These are phyloP conservation scores for Toxostoma redivivum DNA, from an alignment of 2,113 vertebrate species.

Conservation along the genomic window DNA sequence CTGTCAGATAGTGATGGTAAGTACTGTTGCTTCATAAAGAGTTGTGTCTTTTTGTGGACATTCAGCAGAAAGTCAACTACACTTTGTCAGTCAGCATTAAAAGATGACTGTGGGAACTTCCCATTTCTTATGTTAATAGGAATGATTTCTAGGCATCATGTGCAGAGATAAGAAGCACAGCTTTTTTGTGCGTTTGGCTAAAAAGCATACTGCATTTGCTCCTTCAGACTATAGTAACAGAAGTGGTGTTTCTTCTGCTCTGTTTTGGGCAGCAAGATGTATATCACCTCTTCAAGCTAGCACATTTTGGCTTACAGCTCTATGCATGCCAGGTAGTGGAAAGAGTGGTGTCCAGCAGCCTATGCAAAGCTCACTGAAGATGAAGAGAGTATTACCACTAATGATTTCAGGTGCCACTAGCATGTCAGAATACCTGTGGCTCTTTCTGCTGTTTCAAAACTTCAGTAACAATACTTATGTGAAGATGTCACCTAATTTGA, in stretches of 20 bases:
- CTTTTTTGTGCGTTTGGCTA: background rate
- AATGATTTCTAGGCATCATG: fast-evolving
- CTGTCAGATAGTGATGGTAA: slow-evolving; percentile 95
- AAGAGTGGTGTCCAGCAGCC: background rate
- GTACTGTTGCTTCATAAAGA: slow-evolving; percentile 33
- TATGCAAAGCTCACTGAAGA: background rate
- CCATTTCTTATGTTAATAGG: background rate
- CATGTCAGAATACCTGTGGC: background rate
- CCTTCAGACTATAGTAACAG: background rate
- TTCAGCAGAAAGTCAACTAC: background rate
- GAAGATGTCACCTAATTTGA: background rate
- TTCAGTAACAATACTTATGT: background rate
- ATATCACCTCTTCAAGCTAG: background rate
- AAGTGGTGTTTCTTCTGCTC: background rate
- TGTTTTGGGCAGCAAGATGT: background rate
- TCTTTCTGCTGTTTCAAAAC: background rate
- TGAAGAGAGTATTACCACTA: background rate
- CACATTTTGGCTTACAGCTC: background rate
- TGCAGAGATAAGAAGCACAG: background rate
- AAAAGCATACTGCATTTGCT: background rate
- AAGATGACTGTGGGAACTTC: background rate
- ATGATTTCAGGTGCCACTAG: background rate
- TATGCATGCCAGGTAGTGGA: background rate
- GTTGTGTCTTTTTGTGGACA: background rate
- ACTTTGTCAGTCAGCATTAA: background rate